These are phyloP conservation scores for Pungitius pungitius DNA, from an alignment of 2,113 vertebrate species.

Conservation along the genomic window DNA sequence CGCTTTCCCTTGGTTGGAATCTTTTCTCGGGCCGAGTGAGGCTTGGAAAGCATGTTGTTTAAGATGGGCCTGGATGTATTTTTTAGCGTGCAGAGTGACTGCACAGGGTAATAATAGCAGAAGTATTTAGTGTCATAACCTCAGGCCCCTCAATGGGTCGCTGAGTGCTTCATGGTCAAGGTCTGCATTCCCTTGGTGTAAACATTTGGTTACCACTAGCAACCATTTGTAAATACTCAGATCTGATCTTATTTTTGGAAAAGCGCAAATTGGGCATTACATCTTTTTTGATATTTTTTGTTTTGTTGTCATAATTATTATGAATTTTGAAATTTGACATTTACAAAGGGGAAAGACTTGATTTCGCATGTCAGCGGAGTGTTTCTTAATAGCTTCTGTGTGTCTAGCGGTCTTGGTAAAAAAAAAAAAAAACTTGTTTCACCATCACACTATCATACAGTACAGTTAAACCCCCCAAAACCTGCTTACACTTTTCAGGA, in stretches of 20 bases:
- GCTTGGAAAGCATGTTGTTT: constrained; percentile 22
- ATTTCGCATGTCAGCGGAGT: constrained; percentile 14
- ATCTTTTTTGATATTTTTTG: background rate
- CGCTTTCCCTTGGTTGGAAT: constrained; percentile 33
- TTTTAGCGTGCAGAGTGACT: constrained; percentile 36
- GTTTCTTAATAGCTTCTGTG: constrained; percentile 36
- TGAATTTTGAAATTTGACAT: constrained; percentile 12
- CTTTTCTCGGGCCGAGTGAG: background rate
- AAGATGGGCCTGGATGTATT: constrained; percentile 48
- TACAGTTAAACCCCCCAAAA: background rate
- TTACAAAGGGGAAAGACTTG: constrained; percentile 26
- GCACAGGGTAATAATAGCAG: constrained; percentile 64
- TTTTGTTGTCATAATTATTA: background rate
- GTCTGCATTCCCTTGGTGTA: constrained; percentile 28
- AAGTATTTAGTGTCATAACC: constrained; percentile 60
- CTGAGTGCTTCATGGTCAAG: constrained; percentile 47
- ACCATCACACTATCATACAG: background rate
- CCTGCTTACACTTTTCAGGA: constrained; percentile 25
- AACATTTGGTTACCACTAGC: constrained; percentile 25
- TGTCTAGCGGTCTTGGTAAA: background rate
- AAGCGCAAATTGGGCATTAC: background rate
- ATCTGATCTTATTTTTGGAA: constrained; percentile 24
- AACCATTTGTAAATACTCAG: constrained; percentile 12
- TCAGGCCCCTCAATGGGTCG: constrained; percentile 40
- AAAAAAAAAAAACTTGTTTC: background rate